A percentile compares a stretch with the other conserved stretches of the same genome.
phyloP scores from a whole-genome alignment of 1,140 invertebrate species.

The Orchestia grillus region DNA sequence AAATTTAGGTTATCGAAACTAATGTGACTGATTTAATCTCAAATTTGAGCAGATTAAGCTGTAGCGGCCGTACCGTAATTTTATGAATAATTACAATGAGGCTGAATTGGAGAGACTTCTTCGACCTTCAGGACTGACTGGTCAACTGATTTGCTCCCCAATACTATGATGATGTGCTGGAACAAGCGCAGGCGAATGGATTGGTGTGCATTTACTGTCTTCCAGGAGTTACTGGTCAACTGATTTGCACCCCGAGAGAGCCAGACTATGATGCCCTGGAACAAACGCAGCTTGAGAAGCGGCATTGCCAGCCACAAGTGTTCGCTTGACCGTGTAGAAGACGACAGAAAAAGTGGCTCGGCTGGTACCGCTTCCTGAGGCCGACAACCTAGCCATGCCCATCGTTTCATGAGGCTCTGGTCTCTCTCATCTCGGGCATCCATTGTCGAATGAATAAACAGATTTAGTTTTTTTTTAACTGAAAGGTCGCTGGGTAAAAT shows the following conservation, averaged over 20 bases:
- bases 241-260: neutral
- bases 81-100: neutral
- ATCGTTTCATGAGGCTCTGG: neutral
- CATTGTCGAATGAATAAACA: neutral
- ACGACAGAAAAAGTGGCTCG: slow-evolving; percentile 15
- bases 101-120: too few species aligned
- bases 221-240: neutral
- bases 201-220: neutral
- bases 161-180: too few species aligned
- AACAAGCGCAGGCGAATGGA: too few species aligned
- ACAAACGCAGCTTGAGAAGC: neutral
- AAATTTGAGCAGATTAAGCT: neutral
- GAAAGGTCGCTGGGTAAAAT: neutral
- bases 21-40: neutral
- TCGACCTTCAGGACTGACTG: too few species aligned
- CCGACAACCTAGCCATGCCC: slow-evolving; percentile 7
- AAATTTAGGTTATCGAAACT: neutral
- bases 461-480: neutral
- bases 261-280: neutral
- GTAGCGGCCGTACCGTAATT: neutral
- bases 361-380: slow-evolving; percentile 37
- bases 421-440: neutral
- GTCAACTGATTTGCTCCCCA: too few species aligned
- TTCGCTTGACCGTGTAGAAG: slow-evolving; percentile 53
- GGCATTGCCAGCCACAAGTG: slow-evolving; percentile 40